Evolutionary conservation across 2,113 vertebrate genomes (phyloP), one percentile per base, ranked within the genome.

Genomic region (Festucalex cinctus): DNA sequence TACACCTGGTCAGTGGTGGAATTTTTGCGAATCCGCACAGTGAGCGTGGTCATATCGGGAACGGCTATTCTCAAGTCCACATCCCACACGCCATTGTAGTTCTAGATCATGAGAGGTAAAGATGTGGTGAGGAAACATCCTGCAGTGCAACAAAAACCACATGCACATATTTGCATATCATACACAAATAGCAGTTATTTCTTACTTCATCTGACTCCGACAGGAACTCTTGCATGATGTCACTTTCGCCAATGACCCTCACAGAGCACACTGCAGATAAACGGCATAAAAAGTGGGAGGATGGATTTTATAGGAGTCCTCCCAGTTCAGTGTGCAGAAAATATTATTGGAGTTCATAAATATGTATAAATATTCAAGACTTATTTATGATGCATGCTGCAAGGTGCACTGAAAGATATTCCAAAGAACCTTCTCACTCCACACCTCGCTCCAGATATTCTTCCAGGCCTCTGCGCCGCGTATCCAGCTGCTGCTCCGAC

Each of bases 181-280:
- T 32, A 4, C 28, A 32, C 28, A 5, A 3, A 24, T 5, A 7
- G 3, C 54, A 56, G 5, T 12, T 19, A 62, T 62, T 49, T 59
- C 57, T 83, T 84, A 98, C 97, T 94, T 98, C 97, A 4, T 98
- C 96, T 0, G 96, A 96, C 77, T 98, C 96, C 0, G 96, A 98
- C 13, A 99, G 87, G 87, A 98, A 99, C 66, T 98, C 97, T 75
- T 99, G 97, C 96, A 98, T 96, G 87, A 98, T 93, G 82, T 99
- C 97, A 20, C 97, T 98, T 89, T 99, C 97, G 20, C 96, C 96
- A 17, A 99, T 96, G 58, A 97, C 94, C 7, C 95, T 93, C 53
- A 98, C 95, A 1, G 96, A 98, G 67, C 96, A 99, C 13, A 98
- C 97, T 99, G 89, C 0, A 63, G n/a, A 67, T 1, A 16, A 60